Conservation (phyloP, 2,888 invertebrate genomes). For the Lymantria dispar region DNA sequence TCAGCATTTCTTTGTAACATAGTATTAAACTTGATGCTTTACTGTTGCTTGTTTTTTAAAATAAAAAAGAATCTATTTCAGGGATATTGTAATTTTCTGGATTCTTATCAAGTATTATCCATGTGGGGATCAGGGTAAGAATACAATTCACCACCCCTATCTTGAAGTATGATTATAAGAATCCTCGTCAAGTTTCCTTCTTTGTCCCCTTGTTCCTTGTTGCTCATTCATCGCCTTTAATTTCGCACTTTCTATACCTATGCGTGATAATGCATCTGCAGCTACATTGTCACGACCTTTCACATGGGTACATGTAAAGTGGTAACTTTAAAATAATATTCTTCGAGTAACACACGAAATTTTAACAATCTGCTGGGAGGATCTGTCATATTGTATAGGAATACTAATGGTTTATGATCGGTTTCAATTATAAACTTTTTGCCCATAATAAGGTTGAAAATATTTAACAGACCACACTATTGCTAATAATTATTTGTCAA, state of each 20-base stretch:
- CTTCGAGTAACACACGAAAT: not conserved
- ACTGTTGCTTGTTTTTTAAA: slow-evolving; percentile 57
- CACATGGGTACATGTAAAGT: no score
- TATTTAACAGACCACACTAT: not conserved
- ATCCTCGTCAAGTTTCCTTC: no score
- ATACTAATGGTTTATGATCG: not conserved
- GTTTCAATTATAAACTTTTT: not conserved
- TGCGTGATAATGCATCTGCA: slow-evolving; percentile 1
- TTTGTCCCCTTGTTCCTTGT: no score
- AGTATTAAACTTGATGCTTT: slow-evolving; percentile 27
- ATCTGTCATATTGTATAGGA: not conserved
- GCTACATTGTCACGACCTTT: not conserved
- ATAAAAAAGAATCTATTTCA: slow-evolving; percentile 51
- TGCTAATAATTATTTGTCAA: not conserved
- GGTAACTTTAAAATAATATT: not conserved
- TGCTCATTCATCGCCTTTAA: slow-evolving; percentile 3
- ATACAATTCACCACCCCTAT: no score
- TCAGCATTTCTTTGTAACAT: slow-evolving; percentile 34
- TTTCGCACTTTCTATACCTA: not conserved
- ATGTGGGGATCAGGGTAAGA: no score
- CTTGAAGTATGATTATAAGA: no score
- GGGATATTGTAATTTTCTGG: no score
- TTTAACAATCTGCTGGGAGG: no score
- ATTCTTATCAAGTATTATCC: no score
- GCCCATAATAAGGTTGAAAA: not conserved